Evolutionary conservation across 2,888 invertebrate genomes (phyloP), one percentile per base, ranked within the genome.

Genomic region (Pterobdella sp.): DNA sequence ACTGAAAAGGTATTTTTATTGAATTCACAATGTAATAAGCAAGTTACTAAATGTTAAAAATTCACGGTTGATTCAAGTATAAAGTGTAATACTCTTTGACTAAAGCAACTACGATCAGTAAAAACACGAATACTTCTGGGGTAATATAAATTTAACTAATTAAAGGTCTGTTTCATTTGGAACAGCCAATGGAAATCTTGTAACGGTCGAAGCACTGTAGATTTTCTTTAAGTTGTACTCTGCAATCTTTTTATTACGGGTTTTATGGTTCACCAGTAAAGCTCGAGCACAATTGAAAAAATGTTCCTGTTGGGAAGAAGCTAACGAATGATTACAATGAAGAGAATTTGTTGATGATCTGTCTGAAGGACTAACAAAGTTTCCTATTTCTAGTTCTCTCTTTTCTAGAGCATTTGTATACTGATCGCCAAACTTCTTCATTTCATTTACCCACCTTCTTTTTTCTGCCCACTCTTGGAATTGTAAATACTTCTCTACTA

Each of bases 261-360:
- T 22, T n/a, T 56, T 56, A 26, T 56, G 60, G n/a, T 56, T 56
- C 60, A 56, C n/a, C 10, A 56, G 60, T 26, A 56, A 26, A 56
- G 14, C 60, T 22, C n/a, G 18, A 26, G 60, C 60, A 26, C 60
- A 56, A n/a, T 56, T 56, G 60, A 56, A 56, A 26, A 56, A n/a
- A n/a, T 56, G 7, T 56, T 56, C 60, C 7, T 56, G n/a, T 3
- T 56, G 10, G n/a, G 14, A 56, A 3, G 10, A 14, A 22, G 4
- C 60, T 26, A 56, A 26, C 60, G 60, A 56, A 26, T 56, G 60
- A 26, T 56, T 56, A 26, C 60, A 56, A 7, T 22, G 60, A 22
- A 56, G 60, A 7, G 60, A 56, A 26, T 56, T 56, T 22, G 10
- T 56, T 18, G n/a, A 56, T 26, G 60, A 56, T 26, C 60, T 56